Base-by-base conservation (phyloP, 2,113 vertebrate species). In the Rhineura floridana region DNA sequence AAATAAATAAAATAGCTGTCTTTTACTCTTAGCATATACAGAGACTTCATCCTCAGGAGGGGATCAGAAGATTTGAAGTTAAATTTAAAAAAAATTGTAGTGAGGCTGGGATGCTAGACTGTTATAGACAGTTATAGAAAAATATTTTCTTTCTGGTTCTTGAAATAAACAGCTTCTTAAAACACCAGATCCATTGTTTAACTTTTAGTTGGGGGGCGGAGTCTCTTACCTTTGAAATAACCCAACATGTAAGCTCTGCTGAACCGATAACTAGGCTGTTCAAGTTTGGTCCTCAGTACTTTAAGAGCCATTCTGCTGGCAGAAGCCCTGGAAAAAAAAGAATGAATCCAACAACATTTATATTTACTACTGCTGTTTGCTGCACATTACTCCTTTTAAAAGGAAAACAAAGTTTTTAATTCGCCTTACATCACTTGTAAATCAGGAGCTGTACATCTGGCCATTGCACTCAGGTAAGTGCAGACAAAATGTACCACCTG, bases 401-500 rank as follows among this genome's bases (percentile, higher is more conserved):
- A 75, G 62, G 25, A 70, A 77, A 77, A 46, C 2, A 65, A 83
- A 23, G 1, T 42, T 76, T 44, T 63, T 30, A 25, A 70, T 90
- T 84, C 87, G 69, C 15, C 95, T 96, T 96, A 97, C 96, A 89
- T 7, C 10, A 7, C 78, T 88, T 94, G 93, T n/a, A 94, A 92
- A 83, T 96, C 95, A 50, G 95, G 95, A 69, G 84, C 75, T 78
- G 86, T 93, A 72, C 92, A 93, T 80, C 90, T 94, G 0, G 95
- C 92, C 81, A 96, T 79, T 44, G 88, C 90, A 39, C 93, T 93
- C 90, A 97, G 23, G 28, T 95, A 42, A 48, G 94, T 96, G 87
- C 90, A 96, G 69, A 91, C 87, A 73, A 96, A 96, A 85, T 90
- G 95, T 84, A 94, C 90, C 90, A 97, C 94, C 86, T 96, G 93